Conservation (phyloP, 2,113 vertebrate species). For the Hippocampus abdominalis region DNA sequence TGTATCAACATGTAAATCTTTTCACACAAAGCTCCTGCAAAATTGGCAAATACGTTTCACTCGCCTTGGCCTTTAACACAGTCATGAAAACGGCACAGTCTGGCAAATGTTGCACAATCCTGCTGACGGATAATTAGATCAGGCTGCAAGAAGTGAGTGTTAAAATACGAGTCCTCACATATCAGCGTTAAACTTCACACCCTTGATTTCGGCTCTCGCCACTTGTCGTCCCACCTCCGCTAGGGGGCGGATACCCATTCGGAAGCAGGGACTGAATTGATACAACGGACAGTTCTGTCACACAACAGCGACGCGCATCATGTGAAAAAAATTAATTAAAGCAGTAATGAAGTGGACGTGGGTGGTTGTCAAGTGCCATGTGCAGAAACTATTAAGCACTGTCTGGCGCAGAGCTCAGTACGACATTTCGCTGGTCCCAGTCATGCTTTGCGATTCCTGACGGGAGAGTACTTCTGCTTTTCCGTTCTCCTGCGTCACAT, state of each 20-base stretch:
- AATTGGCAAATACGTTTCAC: neutral
- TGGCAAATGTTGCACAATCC: neutral
- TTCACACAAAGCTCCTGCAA: neutral
- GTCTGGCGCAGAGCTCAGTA: neutral
- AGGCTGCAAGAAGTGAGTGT: neutral
- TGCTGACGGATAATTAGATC: neutral
- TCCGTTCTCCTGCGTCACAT: slow-evolving; percentile 54
- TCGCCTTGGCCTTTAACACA: neutral
- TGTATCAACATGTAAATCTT: no score
- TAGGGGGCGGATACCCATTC: no score
- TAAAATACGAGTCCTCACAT: neutral
- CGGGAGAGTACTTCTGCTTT: slow-evolving; percentile 22
- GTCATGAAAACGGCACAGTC: neutral
- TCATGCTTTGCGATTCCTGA: slow-evolving; percentile 29
- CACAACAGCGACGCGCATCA: no score
- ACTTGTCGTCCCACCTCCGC: neutral
- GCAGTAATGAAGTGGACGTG: neutral
- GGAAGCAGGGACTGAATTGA: no score
- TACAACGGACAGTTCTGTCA: no score
- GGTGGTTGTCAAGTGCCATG: neutral
- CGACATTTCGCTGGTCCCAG: neutral
- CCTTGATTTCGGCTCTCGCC: neutral
- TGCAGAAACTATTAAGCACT: neutral
- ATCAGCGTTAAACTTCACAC: neutral
- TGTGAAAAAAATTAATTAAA: neutral